Evolutionary conservation across 1,140 invertebrate species (phyloP).

Genomic region (Drosophila nigromelanica): DNA sequence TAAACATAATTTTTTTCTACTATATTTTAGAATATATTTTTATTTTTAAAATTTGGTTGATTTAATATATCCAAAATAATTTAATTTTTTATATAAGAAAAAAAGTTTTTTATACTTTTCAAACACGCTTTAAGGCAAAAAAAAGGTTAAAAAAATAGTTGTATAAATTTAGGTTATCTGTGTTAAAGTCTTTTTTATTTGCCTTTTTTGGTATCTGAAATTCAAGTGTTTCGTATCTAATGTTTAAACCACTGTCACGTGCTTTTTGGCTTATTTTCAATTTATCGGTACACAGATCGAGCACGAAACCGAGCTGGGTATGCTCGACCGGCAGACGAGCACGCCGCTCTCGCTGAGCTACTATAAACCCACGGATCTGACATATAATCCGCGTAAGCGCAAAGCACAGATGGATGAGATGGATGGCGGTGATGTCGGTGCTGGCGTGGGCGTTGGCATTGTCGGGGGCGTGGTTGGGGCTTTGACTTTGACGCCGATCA

Average conservation of each 20-base stretch:
- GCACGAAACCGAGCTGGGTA: conserved; percentile 68
- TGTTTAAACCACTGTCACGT: neutral
- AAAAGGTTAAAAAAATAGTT: too few species aligned
- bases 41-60: too few species aligned
- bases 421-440: conserved; percentile 13
- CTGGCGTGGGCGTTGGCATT: conserved; percentile 32
- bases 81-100: too few species aligned
- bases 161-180: too few species aligned
- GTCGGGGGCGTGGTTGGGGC: conserved; percentile 61
- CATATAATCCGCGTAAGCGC: conserved; percentile 68
- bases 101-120: too few species aligned
- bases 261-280: neutral
- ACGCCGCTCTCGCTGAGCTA: conserved; percentile 69
- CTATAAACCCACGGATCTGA: conserved; percentile 69
- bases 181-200: too few species aligned
- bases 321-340: conserved; percentile 73
- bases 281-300: conserved; percentile 59
- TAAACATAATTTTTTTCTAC: too few species aligned
- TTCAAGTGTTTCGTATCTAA: neutral
- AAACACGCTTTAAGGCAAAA: too few species aligned
- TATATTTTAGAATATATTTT: too few species aligned
- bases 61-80: too few species aligned
- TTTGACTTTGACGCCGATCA: conserved; percentile 71
- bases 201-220: too few species aligned
- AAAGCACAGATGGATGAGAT: conserved; percentile 62